Percentiles rank a stretch among this genome's conserved stretches.
These are phyloP conservation scores for Ariopsis seemanni DNA, from an alignment of 2,113 vertebrate genomes.

Conservation along the genomic window DNA sequence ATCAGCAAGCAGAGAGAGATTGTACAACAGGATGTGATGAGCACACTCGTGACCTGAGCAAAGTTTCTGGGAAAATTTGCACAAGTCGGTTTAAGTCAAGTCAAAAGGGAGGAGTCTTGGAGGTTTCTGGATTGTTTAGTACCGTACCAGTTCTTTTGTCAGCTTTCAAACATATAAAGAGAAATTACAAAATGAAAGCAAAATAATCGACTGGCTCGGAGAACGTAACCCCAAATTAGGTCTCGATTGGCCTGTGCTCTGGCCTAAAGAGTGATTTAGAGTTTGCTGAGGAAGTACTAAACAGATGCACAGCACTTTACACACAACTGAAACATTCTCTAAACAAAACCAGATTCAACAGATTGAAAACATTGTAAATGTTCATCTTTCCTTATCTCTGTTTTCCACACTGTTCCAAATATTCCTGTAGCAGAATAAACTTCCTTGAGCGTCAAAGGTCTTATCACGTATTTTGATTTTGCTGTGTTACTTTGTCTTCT, in stretches of 20 bases:
- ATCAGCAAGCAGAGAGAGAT: not conserved
- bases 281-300: conserved; percentile 41
- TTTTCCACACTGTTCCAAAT: not conserved
- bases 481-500: not conserved
- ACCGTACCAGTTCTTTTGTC: not conserved
- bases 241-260: too few relatives aligned
- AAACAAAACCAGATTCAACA: not conserved
- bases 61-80: not conserved
- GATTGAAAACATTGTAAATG: not conserved
- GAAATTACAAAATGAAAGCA: not conserved
- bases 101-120: not conserved
- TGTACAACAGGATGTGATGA: not conserved
- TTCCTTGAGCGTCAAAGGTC: not conserved
- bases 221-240: not conserved
- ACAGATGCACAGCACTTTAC: conserved; percentile 56
- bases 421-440: not conserved
- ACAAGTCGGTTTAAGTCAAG: not conserved
- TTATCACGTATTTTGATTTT: not conserved
- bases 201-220: not conserved
- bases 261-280: conserved; percentile 58
- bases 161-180: not conserved
- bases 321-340: not conserved
- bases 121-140: not conserved
- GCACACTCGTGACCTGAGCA: not conserved
- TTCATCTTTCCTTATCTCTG: not conserved